A percentile compares a stretch with the other conserved stretches of the same genome.
phyloP scores from a whole-genome alignment of 1,140 invertebrate species.

The Aethina tumida region DNA sequence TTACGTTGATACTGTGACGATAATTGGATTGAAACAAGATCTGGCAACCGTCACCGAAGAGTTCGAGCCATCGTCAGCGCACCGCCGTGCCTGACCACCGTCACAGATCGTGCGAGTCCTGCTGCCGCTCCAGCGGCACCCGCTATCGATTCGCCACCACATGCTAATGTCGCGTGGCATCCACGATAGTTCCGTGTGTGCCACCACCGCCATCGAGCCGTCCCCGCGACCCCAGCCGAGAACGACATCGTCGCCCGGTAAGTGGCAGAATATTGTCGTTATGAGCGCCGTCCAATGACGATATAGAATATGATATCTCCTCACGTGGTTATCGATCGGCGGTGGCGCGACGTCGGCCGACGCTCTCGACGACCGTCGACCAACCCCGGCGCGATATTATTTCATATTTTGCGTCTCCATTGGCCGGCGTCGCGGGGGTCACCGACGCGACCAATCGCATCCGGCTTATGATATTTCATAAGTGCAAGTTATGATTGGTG shows the following conservation, averaged over 20 bases:
- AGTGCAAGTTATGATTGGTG: conserved; percentile 29
- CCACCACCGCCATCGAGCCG: conserved; percentile 7
- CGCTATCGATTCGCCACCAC: background rate
- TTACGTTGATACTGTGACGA: background rate
- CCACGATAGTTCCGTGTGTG: conserved; percentile 6
- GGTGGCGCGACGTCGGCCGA: conserved; percentile 10
- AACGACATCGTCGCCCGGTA: too few relatives aligned
- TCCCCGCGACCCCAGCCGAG: conserved; percentile 4
- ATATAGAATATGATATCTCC: conserved; percentile 33
- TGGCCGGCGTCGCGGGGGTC: conserved; percentile 21
- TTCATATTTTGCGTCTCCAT: conserved; percentile 33
- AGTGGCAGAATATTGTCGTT: conserved; percentile 21
- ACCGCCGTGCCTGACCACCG: background rate
- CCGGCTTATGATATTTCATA: conserved; percentile 32
- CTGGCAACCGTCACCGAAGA: conserved; percentile 1
- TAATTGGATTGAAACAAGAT: too few relatives aligned
- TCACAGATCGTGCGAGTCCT: background rate
- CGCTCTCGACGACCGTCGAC: conserved; percentile 3
- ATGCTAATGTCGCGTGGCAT: too few relatives aligned
- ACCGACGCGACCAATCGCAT: conserved; percentile 23
- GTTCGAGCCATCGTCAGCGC: conserved; percentile 3
- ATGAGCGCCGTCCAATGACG: conserved; percentile 32
- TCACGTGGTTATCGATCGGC: conserved; percentile 32
- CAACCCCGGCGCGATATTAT: conserved; percentile 26
- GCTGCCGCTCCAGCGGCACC: background rate